phyloP scores from a whole-genome alignment of 2,888 invertebrate species.

The Camponotus fellah region DNA sequence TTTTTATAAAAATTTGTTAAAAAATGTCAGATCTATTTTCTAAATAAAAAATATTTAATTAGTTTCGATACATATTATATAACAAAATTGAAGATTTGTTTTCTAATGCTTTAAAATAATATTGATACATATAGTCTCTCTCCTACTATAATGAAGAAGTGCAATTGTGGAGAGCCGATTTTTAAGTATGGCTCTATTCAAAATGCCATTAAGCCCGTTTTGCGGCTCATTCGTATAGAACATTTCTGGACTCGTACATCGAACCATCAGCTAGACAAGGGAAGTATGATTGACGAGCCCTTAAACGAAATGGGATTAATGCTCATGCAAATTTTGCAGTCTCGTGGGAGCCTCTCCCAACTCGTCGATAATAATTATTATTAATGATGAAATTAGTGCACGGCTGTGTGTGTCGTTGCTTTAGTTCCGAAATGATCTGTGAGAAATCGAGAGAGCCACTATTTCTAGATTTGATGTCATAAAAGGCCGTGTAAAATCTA shows the following conservation, averaged over 20 bases:
- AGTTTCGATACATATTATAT: background rate
- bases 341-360: conserved; percentile 49
- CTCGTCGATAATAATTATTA: conserved; percentile 72
- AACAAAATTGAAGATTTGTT: background rate
- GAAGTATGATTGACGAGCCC: conserved; percentile 79
- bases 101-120: background rate
- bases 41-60: background rate
- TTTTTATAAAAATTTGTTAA: background rate
- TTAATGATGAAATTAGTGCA: conserved; percentile 70
- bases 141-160: background rate
- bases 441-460: background rate
- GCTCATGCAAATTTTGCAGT: conserved; percentile 74
- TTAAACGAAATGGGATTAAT: conserved; percentile 79
- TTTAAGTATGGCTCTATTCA: conserved; percentile 64
- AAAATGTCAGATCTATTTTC: background rate
- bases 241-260: conserved; percentile 51
- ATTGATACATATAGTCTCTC: background rate
- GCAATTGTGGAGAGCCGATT: conserved; percentile 57
- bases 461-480: background rate
- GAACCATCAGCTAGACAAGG: conserved; percentile 57
- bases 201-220: conserved; percentile 69
- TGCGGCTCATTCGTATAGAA: conserved; percentile 64
- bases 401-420: conserved; percentile 40
- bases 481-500: background rate
- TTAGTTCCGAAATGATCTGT: background rate